Evolutionary conservation across 2,113 vertebrate species (phyloP).

Genomic region (Tautogolabrus adspersus): DNA sequence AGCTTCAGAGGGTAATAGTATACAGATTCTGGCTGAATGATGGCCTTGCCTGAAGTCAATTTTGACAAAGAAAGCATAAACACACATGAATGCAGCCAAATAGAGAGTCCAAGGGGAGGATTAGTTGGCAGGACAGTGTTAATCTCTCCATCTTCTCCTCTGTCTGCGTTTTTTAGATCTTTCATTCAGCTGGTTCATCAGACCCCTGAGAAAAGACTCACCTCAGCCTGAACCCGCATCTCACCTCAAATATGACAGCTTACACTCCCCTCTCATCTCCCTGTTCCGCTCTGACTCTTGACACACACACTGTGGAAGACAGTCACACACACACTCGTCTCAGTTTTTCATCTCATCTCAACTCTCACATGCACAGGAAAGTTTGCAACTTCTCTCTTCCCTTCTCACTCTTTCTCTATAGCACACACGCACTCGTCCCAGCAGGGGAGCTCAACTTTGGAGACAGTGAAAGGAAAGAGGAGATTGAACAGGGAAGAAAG

Average conservation of each 20-base stretch:
- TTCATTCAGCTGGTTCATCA: constrained; percentile 67
- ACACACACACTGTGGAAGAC: constrained; percentile 16
- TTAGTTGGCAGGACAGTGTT: constrained; percentile 54
- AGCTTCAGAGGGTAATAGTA: background rate
- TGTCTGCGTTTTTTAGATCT: constrained; percentile 63
- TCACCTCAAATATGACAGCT: constrained; percentile 81
- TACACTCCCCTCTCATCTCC: constrained; percentile 71
- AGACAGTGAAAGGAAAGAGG: constrained; percentile 53
- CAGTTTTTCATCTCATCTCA: constrained; percentile 29
- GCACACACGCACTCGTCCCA: constrained; percentile 37
- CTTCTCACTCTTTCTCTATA: constrained; percentile 12
- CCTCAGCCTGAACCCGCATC: constrained; percentile 78
- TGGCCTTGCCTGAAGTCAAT: background rate
- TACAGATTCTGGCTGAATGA: background rate
- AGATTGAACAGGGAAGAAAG: constrained; percentile 49
- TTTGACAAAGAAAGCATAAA: background rate
- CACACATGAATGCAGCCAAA: constrained; percentile 8
- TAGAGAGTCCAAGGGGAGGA: constrained; percentile 11
- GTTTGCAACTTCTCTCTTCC: constrained; percentile 56
- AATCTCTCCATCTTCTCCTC: constrained; percentile 62
- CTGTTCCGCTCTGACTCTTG: constrained; percentile 51
- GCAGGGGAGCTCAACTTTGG: constrained; percentile 49
- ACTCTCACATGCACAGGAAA: constrained; percentile 41
- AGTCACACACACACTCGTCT: constrained; percentile 34
- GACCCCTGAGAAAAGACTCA: constrained; percentile 80